phyloP scores from a whole-genome alignment of 2,888 invertebrate genomes.

The Cryptophagus acutangulus region DNA sequence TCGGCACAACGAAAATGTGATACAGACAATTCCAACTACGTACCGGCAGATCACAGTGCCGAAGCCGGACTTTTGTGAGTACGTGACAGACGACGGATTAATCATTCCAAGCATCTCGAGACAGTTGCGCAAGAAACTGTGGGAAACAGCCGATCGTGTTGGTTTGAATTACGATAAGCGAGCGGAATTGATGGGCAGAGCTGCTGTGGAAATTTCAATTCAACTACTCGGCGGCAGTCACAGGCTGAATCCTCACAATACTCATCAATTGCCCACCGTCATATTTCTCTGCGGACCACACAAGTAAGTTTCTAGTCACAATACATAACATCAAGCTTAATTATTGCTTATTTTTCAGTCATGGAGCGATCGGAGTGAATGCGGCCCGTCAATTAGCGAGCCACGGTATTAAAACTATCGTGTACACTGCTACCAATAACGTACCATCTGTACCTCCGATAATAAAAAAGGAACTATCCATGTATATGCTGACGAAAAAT shows the following conservation, averaged over 20 bases:
- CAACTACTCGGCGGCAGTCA: slow-evolving; percentile 80
- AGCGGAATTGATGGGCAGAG: slow-evolving; percentile 75
- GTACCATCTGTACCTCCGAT: slow-evolving; percentile 49
- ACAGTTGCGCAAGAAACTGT: slow-evolving; percentile 62
- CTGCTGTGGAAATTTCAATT: slow-evolving; percentile 77
- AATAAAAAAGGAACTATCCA: slow-evolving; percentile 58
- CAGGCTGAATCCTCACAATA: slow-evolving; percentile 77
- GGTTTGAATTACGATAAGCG: slow-evolving; percentile 64
- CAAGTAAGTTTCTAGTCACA: slow-evolving; percentile 49
- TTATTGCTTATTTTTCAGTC: slow-evolving; percentile 31
- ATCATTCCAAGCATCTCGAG: slow-evolving; percentile 71
- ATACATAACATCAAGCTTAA: neutral
- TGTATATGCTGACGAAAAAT: slow-evolving; percentile 64
- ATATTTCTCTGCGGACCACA: slow-evolving; percentile 70
- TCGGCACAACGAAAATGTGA: slow-evolving; percentile 82
- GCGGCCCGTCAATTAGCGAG: slow-evolving; percentile 76
- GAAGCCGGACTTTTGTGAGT: slow-evolving; percentile 57
- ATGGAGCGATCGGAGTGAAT: slow-evolving; percentile 65
- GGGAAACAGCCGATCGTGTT: slow-evolving; percentile 61
- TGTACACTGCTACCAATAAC: slow-evolving; percentile 43
- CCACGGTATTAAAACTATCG: slow-evolving; percentile 71
- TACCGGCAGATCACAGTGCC: slow-evolving; percentile 69
- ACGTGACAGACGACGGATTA: slow-evolving; percentile 77
- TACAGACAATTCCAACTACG: slow-evolving; percentile 60
- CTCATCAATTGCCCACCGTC: slow-evolving; percentile 81